A percentile compares a stretch with the other conserved stretches of the same genome.
Evolutionary conservation across 2,888 invertebrate genomes (phyloP).

Genomic region (Dryocosmus kuriphilus): DNA sequence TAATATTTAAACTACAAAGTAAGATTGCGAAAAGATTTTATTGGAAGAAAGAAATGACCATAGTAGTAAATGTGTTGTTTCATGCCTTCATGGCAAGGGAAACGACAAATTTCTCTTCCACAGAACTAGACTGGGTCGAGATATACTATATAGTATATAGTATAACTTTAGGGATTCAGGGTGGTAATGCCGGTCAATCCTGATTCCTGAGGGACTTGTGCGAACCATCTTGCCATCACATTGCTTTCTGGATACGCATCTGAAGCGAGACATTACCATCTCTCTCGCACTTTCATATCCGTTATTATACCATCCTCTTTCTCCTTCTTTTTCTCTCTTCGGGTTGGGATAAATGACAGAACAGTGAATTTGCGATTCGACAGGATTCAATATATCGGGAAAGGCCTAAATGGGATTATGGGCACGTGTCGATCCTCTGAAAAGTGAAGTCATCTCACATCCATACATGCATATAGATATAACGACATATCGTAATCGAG

Average conservation of each 20-base stretch:
- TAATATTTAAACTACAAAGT: background rate
- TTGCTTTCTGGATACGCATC: constrained; percentile 39
- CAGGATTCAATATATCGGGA: constrained; percentile 36
- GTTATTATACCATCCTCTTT: background rate
- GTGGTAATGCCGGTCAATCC: constrained; percentile 36
- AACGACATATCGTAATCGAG: constrained; percentile 17
- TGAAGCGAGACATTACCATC: constrained; percentile 40
- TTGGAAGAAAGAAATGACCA: constrained; percentile 9
- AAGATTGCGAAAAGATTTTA: background rate
- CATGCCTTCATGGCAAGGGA: constrained; percentile 16
- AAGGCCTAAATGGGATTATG: constrained; percentile 36
- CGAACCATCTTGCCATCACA: constrained; percentile 34
- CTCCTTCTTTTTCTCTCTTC: constrained; percentile 3
- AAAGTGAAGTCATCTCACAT: constrained; percentile 30
- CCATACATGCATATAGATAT: background rate
- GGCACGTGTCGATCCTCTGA: constrained; percentile 35
- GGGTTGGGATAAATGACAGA: constrained; percentile 31
- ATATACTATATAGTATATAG: too few species aligned
- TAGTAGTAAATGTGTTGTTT: constrained; percentile 17
- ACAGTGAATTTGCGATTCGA: constrained; percentile 34
- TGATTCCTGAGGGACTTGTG: constrained; percentile 37
- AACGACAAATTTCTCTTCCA: constrained; percentile 6
- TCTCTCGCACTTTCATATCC: constrained; percentile 20
- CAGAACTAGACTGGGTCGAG: constrained; percentile 9
- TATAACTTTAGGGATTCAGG: constrained; percentile 4